Base-by-base conservation (phyloP, 92 coral and sea anemone genomes). In the Heteractis magnifica region DNA sequence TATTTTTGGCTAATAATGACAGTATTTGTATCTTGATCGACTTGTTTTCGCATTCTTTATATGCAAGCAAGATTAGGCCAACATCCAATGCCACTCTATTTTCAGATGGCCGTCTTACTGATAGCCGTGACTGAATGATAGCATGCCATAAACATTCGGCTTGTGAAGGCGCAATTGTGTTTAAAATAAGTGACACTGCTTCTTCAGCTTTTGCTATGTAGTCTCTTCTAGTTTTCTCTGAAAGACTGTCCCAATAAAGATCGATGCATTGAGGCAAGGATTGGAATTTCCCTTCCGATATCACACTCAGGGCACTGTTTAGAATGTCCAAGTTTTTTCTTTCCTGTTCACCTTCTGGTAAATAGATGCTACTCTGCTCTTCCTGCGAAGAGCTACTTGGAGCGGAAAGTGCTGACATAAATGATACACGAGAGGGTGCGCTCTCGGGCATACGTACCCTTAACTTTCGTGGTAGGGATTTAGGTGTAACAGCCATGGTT, bases 271-370 rank as follows among this genome's bases (percentile, higher is more conserved):
- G 83, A 59, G 83, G 79, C 55, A 85, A 83, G 51, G 92, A 81
- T 50, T 85, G 51, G 41, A 81, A 76, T 49, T 72, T 52, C 49
- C 82, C 92, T 34, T 84, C 89, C 2, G 88, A 77, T 62, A 85
- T 88, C 8, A 80, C 51, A 71, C 56, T 71, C 51, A 83, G 75
- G 9, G 88, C 88, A 71, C 64, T 75, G 51, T 84, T 88, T 64
- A 88, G 82, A 49, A 75, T 55, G 21, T 81, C 82, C 18, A 88
- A 75, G 52, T 80, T 80, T 79, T 50, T 85, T 78, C 78, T 75
- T 75, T 89, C 84, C 21, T 72, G 88, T 56, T 81, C 92, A 21
- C 81, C 92, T 72, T 89, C 86, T 62, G 92, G 88, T 20, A 89
- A 51, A 82, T 71, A 89, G 62, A 84, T 74, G 65, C 86, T 89